Evolutionary conservation across 2,113 vertebrate genomes (phyloP).

Genomic region (Myocastor coypus): DNA sequence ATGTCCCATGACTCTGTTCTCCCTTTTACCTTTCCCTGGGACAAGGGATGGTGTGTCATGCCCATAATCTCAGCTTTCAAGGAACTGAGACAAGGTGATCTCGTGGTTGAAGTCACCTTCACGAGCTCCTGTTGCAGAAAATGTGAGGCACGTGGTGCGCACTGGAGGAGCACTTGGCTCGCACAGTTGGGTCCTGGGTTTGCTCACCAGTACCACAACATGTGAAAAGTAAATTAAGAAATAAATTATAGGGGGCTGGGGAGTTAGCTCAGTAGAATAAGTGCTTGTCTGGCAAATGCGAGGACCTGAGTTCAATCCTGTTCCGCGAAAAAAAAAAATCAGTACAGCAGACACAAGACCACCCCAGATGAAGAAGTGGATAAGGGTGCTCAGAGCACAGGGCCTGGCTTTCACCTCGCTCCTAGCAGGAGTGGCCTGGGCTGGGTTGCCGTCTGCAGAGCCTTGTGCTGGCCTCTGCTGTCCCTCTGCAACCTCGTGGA

Average conservation of each 20-base stretch:
- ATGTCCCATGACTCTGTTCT: no score
- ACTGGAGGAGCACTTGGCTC: background rate
- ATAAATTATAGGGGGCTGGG: no score
- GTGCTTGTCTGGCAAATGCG: no score
- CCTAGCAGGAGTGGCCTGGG: rapidly evolving
- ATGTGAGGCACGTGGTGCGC: background rate
- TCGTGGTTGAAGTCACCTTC: background rate
- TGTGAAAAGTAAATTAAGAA: background rate
- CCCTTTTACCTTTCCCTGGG: background rate
- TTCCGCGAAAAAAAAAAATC: no score
- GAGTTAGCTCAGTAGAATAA: no score
- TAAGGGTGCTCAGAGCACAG: background rate
- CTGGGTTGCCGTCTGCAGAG: background rate
- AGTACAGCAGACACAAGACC: background rate
- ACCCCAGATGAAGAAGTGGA: background rate
- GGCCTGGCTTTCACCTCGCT: background rate
- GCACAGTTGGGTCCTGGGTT: background rate
- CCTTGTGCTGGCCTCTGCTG: no score
- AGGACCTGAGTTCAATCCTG: no score
- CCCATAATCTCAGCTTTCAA: background rate
- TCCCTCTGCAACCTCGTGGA: rapidly evolving
- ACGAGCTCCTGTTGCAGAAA: background rate
- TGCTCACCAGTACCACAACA: background rate
- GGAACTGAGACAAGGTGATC: background rate
- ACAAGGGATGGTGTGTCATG: background rate